phyloP scores from a whole-genome alignment of 1,140 invertebrate species.

The Leptoteleia sp. region DNA sequence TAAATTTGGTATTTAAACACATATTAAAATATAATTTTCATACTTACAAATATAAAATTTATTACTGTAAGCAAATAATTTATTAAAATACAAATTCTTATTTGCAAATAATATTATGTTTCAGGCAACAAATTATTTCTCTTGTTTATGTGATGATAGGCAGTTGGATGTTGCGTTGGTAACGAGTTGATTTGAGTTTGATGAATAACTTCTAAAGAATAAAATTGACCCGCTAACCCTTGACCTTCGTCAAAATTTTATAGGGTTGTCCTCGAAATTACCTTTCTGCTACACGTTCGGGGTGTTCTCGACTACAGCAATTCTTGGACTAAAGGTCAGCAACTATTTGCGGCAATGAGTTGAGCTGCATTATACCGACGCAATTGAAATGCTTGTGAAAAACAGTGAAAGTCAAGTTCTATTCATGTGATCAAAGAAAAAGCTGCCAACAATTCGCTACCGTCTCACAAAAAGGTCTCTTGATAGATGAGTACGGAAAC shows the following conservation, averaged over 20 bases:
- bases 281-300: conserved; percentile 29
- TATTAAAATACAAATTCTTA: no score
- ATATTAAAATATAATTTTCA: no score
- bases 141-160: conserved; percentile 20
- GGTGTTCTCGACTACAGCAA: conserved; percentile 4
- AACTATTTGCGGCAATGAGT: conserved; percentile 45
- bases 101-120: neutral
- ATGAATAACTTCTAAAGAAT: conserved; percentile 20
- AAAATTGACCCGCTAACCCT: conserved; percentile 46
- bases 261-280: conserved; percentile 43
- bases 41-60: no score
- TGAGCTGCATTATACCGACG: conserved; percentile 20
- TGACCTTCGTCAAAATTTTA: conserved; percentile 58
- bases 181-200: conserved; percentile 29
- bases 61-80: no score
- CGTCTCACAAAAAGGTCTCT: conserved; percentile 27
- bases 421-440: conserved; percentile 52
- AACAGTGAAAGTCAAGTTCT: conserved; percentile 39
- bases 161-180: conserved; percentile 15
- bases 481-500: conserved; percentile 45
- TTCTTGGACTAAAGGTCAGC: conserved; percentile 51
- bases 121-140: conserved; percentile 24
- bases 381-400: conserved; percentile 23
- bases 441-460: conserved; percentile 24
- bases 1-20: no score